Percentiles rank a stretch among this genome's conserved stretches.
These are phyloP conservation scores for Simalia tracyae DNA, from an alignment of 2,797 vertebrate genomes.

Conservation along the genomic window DNA sequence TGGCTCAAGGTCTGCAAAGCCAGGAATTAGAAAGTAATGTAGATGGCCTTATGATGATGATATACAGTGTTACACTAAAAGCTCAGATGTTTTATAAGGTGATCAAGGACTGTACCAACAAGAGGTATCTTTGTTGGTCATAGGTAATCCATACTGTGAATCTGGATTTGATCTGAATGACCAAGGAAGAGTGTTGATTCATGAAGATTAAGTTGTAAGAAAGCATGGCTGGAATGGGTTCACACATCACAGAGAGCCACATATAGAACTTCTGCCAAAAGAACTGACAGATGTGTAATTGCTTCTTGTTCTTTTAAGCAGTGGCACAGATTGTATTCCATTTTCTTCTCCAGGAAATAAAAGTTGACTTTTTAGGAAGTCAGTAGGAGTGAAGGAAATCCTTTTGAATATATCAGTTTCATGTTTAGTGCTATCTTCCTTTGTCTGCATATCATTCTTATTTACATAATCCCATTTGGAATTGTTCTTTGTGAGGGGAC, in stretches of 20 bases:
- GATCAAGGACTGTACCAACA: not conserved
- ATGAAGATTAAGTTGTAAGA: not conserved
- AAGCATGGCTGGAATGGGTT: not conserved
- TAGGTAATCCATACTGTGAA: not conserved
- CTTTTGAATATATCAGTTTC: not conserved
- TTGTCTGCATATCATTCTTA: not conserved
- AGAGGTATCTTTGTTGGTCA: not conserved
- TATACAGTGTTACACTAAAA: not conserved
- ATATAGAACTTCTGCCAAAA: too few relatives aligned
- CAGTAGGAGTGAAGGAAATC: constrained; percentile 14
- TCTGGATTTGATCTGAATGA: not conserved
- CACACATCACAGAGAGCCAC: not conserved
- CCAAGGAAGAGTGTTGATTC: not conserved
- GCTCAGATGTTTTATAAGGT: not conserved
- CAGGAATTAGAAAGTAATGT: not conserved
- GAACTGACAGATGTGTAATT: not conserved
- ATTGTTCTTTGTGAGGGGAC: not conserved
- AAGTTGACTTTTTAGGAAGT: constrained; percentile 16
- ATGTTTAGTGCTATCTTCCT: not conserved
- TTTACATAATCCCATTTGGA: not conserved
- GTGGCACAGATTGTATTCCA: not conserved
- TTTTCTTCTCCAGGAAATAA: constrained; percentile 18
- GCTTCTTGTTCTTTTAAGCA: constrained; percentile 8
- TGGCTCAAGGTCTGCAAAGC: not conserved
- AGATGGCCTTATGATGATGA: not conserved